Evolutionary conservation across 1,140 invertebrate genomes (phyloP).

Genomic region (Pomacea maculata): DNA sequence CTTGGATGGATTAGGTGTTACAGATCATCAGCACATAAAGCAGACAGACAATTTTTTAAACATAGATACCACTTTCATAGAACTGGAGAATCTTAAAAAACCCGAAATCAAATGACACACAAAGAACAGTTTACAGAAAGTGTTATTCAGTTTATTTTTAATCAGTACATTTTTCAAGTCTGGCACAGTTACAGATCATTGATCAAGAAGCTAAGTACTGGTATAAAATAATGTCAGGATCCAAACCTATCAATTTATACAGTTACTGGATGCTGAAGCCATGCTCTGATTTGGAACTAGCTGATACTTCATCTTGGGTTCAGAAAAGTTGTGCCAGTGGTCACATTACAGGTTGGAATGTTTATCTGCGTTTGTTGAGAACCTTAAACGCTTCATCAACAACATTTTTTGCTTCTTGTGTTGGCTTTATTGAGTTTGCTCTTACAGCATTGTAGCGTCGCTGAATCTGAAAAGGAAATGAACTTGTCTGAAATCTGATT

Average conservation of each 20-base stretch:
- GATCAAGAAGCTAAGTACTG: not conserved
- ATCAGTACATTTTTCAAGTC: too few relatives aligned
- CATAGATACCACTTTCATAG: too few relatives aligned
- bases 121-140: too few relatives aligned
- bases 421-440: constrained; percentile 57
- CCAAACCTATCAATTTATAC: too few relatives aligned
- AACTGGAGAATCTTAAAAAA: too few relatives aligned
- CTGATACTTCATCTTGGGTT: not conserved
- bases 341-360: constrained; percentile 10
- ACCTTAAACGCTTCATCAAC: constrained; percentile 28
- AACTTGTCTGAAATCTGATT: not conserved
- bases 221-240: not conserved
- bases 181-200: not conserved
- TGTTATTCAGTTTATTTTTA: too few relatives aligned
- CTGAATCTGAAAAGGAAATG: constrained; percentile 50
- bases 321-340: not conserved
- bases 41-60: too few relatives aligned
- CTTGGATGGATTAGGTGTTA: too few relatives aligned
- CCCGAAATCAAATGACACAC: too few relatives aligned
- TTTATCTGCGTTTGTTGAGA: constrained; percentile 18
- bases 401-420: constrained; percentile 43
- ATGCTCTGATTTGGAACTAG: not conserved
- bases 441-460: constrained; percentile 56
- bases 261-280: not conserved
- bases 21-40: too few relatives aligned